Percentiles rank a stretch among this genome's conserved stretches.
These are phyloP conservation scores for Haemorhous mexicanus DNA, from an alignment of 2,113 vertebrate genomes.

Conservation along the genomic window DNA sequence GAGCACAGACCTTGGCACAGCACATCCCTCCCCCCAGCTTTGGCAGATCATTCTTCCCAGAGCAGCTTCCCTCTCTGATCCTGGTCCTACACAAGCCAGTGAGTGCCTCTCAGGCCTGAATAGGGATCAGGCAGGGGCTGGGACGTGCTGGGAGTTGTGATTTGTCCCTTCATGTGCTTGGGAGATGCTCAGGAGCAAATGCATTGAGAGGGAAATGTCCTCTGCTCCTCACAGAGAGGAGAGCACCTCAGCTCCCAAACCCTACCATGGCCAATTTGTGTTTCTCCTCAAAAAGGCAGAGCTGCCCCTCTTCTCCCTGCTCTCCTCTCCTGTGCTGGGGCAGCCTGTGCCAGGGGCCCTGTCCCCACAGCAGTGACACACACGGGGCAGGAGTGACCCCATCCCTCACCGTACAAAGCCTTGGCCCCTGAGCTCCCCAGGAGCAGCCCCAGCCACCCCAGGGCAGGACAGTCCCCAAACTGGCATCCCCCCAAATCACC, in stretches of 20 bases:
- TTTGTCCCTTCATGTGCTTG: not conserved
- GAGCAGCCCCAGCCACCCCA: not conserved
- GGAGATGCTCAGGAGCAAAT: not conserved
- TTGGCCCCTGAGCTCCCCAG: not conserved
- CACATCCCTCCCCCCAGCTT: not conserved
- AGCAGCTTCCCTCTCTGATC: not conserved
- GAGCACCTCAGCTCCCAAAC: not conserved
- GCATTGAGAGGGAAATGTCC: not conserved
- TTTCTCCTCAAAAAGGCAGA: not conserved
- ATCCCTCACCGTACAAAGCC: not conserved
- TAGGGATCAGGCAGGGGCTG: not conserved
- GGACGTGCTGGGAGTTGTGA: accelerated
- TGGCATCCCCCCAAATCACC: not conserved
- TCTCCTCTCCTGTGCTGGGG: not conserved
- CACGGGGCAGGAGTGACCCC: accelerated
- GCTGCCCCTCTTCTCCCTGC: not conserved
- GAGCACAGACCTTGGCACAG: not conserved
- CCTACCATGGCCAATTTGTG: not conserved
- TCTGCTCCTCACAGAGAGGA: not conserved
- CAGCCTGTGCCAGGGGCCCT: not conserved
- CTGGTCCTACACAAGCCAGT: accelerated
- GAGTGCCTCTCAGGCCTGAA: not conserved
- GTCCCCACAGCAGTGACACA: not conserved
- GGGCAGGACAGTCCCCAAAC: not conserved
- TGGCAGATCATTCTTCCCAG: accelerated